These are phyloP conservation scores for Fistularia tabacaria DNA, from an alignment of 2,797 vertebrate genomes.

Conservation along the genomic window DNA sequence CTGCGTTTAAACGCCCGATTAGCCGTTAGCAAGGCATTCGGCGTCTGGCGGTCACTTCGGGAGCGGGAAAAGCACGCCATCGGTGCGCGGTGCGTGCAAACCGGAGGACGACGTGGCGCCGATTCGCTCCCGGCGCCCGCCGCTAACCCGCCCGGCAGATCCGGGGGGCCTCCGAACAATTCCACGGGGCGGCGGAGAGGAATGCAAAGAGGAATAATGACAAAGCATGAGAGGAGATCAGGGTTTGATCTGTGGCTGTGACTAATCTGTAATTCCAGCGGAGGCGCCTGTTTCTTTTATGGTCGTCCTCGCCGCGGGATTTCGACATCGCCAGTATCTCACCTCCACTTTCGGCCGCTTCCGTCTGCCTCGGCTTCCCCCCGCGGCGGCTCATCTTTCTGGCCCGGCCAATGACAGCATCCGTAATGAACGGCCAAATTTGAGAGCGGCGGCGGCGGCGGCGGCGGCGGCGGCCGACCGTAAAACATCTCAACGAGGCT, in stretches of 20 bases:
- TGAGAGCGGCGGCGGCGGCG: too few species aligned
- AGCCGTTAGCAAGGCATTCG: constrained; percentile 54
- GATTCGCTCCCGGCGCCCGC: too few species aligned
- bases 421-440: constrained; percentile 41
- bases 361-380: constrained; percentile 15
- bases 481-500: constrained; percentile 8
- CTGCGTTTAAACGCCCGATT: constrained; percentile 62
- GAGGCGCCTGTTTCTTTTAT: constrained; percentile 51
- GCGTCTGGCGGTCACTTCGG: constrained; percentile 23
- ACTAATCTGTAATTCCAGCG: constrained; percentile 68
- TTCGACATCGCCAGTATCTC: constrained; percentile 42
- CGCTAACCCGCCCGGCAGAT: too few species aligned
- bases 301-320: constrained; percentile 38
- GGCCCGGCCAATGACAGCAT: constrained; percentile 24
- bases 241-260: constrained; percentile 67
- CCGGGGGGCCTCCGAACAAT: constrained; percentile 61
- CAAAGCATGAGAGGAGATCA: constrained; percentile 67
- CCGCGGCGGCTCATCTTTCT: constrained; percentile 41
- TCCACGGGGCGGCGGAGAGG: constrained; percentile 71
- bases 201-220: constrained; percentile 53
- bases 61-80: constrained; percentile 27
- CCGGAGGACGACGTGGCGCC: too few species aligned
- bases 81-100: too few species aligned
- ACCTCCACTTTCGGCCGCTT: constrained; percentile 32
- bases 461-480: constrained; percentile 4